Evolutionary conservation across 2,888 invertebrate genomes (phyloP).

Genomic region (Choreutis nemorana): DNA sequence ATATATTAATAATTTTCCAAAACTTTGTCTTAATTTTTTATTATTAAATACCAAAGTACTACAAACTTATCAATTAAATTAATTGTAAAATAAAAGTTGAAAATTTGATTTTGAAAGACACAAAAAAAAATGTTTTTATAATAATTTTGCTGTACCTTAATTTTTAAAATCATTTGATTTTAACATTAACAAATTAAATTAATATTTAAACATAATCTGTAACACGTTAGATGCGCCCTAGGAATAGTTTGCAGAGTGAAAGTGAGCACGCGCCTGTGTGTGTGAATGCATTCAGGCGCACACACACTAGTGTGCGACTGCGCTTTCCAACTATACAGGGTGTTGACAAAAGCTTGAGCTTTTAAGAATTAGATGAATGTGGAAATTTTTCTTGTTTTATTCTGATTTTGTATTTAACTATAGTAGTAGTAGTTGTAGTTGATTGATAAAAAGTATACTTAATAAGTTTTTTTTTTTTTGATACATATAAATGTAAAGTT

Average conservation of each 20-base stretch:
- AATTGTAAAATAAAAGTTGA: too few species aligned
- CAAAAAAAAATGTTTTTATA: neutral
- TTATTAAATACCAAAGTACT: too few species aligned
- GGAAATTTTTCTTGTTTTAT: too few species aligned
- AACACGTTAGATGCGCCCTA: constrained; percentile 23
- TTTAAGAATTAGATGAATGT: constrained; percentile 17
- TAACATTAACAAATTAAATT: neutral
- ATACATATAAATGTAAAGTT: too few species aligned
- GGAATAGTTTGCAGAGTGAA: constrained; percentile 59
- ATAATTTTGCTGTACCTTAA: neutral
- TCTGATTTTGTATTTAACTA: too few species aligned
- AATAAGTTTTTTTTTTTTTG: too few species aligned
- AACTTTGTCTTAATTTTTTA: too few species aligned
- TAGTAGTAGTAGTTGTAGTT: too few species aligned
- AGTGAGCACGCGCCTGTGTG: constrained; percentile 49
- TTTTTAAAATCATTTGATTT: neutral
- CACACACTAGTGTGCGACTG: constrained; percentile 16
- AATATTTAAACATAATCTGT: neutral
- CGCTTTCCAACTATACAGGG: constrained; percentile 30
- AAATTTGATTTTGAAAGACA: too few species aligned
- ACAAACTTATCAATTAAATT: too few species aligned
- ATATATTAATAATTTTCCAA: too few species aligned
- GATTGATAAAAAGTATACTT: too few species aligned
- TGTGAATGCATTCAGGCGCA: constrained; percentile 18
- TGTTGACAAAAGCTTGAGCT: constrained; percentile 17